Evolutionary conservation across 2,113 vertebrate genomes (phyloP).

Genomic region (Clarias macrocephalus): DNA sequence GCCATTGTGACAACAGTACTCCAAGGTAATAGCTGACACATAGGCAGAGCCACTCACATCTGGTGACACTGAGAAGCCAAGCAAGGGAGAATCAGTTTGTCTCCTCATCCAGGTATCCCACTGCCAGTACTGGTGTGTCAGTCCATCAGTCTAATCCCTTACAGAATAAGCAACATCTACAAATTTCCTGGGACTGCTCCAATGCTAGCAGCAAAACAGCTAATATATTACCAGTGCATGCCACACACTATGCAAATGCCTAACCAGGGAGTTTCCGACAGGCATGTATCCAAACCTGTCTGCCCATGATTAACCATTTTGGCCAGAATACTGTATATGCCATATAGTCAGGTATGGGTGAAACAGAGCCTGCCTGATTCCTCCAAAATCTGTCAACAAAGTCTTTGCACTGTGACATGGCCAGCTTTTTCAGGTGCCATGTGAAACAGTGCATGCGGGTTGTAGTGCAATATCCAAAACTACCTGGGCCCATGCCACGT

Average conservation of each 20-base stretch:
- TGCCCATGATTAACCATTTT: background rate
- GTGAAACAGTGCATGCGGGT: background rate
- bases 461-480: background rate
- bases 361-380: background rate
- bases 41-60: background rate
- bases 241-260: constrained; percentile 2
- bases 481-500: background rate
- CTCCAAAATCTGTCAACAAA: background rate
- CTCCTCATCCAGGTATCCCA: background rate
- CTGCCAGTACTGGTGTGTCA: background rate
- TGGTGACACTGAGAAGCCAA: background rate
- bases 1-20: background rate
- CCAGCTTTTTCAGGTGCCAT: background rate
- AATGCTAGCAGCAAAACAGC: background rate
- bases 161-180: background rate
- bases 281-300: constrained; percentile 2
- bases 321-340: background rate
- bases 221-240: background rate
- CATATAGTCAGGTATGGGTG: background rate
- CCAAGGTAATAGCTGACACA: background rate
- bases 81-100: background rate
- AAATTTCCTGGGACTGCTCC: background rate
- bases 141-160: background rate
- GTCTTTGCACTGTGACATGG: background rate
- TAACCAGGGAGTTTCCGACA: background rate